Percentiles rank a stretch among this genome's conserved stretches.
Conservation (phyloP, 1,140 invertebrate genomes). For the Triops cancriformis region DNA sequence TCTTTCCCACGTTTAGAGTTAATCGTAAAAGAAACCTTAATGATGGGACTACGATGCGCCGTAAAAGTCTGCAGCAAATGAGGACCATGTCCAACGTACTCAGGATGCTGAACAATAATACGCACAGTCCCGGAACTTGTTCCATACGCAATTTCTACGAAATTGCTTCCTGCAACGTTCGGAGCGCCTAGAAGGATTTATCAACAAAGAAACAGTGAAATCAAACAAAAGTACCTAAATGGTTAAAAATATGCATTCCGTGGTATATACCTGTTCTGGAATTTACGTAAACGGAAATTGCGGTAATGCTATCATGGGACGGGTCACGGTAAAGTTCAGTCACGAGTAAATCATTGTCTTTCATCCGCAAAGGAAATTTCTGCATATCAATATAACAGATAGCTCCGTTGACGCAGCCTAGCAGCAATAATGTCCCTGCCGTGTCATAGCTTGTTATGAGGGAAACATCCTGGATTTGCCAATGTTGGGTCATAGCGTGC, state of each 20-base stretch:
- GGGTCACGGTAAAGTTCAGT: conserved; percentile 94
- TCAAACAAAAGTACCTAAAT: background rate
- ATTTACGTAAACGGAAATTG: conserved; percentile 96
- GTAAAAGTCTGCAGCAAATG: conserved; percentile 97
- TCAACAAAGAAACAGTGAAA: conserved; percentile 20
- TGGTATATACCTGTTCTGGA: conserved; percentile 80
- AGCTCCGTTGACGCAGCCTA: conserved; percentile 91
- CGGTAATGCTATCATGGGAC: conserved; percentile 87
- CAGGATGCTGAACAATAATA: conserved; percentile 96
- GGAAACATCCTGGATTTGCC: conserved; percentile 93
- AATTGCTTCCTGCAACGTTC: conserved; percentile 88
- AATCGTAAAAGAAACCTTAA: conserved; percentile 55
- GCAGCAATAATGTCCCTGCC: conserved; percentile 84
- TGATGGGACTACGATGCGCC: conserved; percentile 91
- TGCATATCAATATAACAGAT: conserved; percentile 99
- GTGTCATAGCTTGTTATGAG: conserved; percentile 92
- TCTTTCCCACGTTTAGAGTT: conserved; percentile 23
- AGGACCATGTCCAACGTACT: conserved; percentile 94
- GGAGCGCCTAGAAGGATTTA: conserved; percentile 29
- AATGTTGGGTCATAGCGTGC: conserved; percentile 97
- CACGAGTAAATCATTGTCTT: conserved; percentile 95
- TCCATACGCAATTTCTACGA: conserved; percentile 99
- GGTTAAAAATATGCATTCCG: background rate
- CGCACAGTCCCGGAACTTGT: conserved; percentile 89
- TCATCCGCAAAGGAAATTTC: conserved; percentile 97